Conservation (phyloP, 2,888 invertebrate species). For the Diaprepes abbreviatus region DNA sequence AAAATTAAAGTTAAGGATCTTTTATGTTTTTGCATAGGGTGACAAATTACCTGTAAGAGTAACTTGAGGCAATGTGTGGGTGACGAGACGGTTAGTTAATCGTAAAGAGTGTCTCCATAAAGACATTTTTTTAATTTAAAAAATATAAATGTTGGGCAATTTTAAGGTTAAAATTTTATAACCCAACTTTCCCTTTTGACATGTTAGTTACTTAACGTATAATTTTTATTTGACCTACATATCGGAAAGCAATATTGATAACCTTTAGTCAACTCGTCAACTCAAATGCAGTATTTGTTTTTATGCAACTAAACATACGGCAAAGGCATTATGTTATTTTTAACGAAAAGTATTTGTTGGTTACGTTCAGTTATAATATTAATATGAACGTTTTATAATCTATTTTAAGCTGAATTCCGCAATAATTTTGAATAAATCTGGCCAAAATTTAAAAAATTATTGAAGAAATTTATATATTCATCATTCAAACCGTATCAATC, state of each 20-base stretch:
- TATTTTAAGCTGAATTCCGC: too few relatives aligned
- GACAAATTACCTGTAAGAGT: constrained; percentile 11
- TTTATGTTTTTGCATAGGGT: neutral
- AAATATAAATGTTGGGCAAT: neutral
- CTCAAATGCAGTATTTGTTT: too few relatives aligned
- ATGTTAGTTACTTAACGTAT: too few relatives aligned
- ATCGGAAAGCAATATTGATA: neutral
- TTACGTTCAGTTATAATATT: too few relatives aligned
- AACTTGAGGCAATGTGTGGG: neutral
- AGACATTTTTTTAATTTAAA: constrained; percentile 24
- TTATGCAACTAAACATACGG: too few relatives aligned
- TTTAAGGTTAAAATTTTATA: constrained; percentile 8
- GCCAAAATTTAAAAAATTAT: too few relatives aligned
- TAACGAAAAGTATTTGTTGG: too few relatives aligned
- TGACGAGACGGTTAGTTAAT: constrained; percentile 14
- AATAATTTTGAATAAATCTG: too few relatives aligned
- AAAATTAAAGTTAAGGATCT: too few relatives aligned
- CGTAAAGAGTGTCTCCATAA: constrained; percentile 28
- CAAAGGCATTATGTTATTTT: too few relatives aligned
- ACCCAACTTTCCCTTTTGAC: neutral
- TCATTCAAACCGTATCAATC: too few relatives aligned
- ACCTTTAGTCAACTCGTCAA: neutral
- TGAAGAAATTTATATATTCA: too few relatives aligned
- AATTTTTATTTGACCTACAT: neutral
- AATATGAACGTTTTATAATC: neutral